Evolutionary conservation across 2,888 invertebrate species (phyloP).

Genomic region (Lochmaea crataegi): DNA sequence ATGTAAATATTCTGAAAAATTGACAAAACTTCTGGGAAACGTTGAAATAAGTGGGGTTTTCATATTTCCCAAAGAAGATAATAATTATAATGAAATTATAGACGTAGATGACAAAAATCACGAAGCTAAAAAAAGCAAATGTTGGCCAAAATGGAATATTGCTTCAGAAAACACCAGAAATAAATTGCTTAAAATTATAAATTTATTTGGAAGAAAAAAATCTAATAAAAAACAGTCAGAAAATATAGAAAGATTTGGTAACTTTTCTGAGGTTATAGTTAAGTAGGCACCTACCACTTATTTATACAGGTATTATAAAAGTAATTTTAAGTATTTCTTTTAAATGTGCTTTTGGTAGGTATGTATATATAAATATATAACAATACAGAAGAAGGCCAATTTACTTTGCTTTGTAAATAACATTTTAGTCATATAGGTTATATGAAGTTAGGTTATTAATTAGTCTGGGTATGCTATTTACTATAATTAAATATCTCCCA

Average conservation of each 20-base stretch:
- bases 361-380: background rate
- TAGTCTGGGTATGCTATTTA: too few species aligned
- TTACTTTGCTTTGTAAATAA: background rate
- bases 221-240: background rate
- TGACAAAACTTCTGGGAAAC: background rate
- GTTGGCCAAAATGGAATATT: conserved; percentile 2
- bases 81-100: background rate
- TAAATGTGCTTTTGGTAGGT: background rate
- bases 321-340: background rate
- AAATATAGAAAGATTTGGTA: conserved; percentile 3
- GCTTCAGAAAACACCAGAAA: conserved; percentile 3
- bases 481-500: too few species aligned
- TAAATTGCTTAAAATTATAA: background rate
- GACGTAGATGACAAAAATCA: background rate
- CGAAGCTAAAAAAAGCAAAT: background rate
- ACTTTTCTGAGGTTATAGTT: background rate
- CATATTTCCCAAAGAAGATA: background rate
- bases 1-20: conserved; percentile 1
- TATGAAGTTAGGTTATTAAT: too few species aligned
- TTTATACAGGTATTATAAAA: background rate
- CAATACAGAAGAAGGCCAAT: background rate
- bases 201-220: conserved; percentile 4
- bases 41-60: background rate
- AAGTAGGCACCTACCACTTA: background rate
- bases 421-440: background rate